Evolutionary conservation across 2,113 vertebrate species (phyloP), one percentile per base, ranked within the genome.

Genomic region (Tychaedon coryphoeus): DNA sequence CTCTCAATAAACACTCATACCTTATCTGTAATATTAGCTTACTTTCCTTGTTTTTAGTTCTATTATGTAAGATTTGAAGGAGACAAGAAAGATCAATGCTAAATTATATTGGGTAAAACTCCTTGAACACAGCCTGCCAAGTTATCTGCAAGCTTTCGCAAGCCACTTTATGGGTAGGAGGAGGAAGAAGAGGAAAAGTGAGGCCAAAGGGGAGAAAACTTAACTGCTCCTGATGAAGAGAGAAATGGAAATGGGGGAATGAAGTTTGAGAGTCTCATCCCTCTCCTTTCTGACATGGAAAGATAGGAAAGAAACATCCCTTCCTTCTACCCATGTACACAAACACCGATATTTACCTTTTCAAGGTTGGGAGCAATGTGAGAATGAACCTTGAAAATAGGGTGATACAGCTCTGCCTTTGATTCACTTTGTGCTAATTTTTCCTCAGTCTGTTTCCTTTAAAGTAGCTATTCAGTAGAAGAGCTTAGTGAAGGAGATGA

Each of bases 401-500:
- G 22, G 25, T 67, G 71, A 42, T 82, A 20, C 23, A 62, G 64
- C 47, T 73, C 54, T 86, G 79, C 43, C 38, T 90, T 83, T 58
- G 38, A 25, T 94, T 90, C 51, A 34, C 56, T 76, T 94, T 33
- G 45, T 70, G 67, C 29, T 93, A 88, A 92, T 58, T 88, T 85
- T 90, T 45, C 50, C 62, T 62, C 34, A 75, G 2, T 90, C 67
- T 86, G 62, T 92, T 96, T 82, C 54, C 72, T 88, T 90, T 70
- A 69, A 82, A 86, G 51, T 34, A 62, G 82, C 45, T 65, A n/a
- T 70, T 73, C 48, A 92, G 54, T 86, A n/a, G 71, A 73, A 69
- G 71, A 88, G 66, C 82, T 91, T 86, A 84, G 87, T 95, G 90
- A 61, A 77, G 69, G 69, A 72, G 84, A 69, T 94, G 85, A 91